These are phyloP conservation scores for Rutilus rutilus DNA, from an alignment of 2,113 vertebrate genomes.

Conservation along the genomic window DNA sequence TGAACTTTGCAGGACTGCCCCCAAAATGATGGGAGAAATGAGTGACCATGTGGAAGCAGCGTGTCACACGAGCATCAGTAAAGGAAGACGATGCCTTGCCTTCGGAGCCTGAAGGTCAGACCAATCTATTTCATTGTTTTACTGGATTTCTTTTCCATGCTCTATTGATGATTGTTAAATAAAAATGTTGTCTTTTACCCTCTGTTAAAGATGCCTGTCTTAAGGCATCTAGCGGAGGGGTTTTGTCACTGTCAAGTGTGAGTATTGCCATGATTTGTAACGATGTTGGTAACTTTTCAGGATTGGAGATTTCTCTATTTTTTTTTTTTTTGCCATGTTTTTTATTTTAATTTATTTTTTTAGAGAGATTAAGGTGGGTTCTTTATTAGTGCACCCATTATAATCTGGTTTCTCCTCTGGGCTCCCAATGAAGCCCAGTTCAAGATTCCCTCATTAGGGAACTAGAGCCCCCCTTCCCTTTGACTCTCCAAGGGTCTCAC, in stretches of 20 bases:
- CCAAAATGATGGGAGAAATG: slow-evolving; percentile 69
- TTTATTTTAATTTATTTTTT: slow-evolving; percentile 60
- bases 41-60: slow-evolving; percentile 72
- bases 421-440: slow-evolving; percentile 66
- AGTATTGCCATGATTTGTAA: slow-evolving; percentile 56
- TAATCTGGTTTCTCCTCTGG: slow-evolving; percentile 70
- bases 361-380: slow-evolving; percentile 77
- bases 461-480: slow-evolving; percentile 62
- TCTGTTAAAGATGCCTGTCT: slow-evolving; percentile 61
- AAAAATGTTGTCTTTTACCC: slow-evolving; percentile 56
- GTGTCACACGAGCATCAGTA: slow-evolving; percentile 83
- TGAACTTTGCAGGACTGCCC: slow-evolving; percentile 95
- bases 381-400: slow-evolving; percentile 67
- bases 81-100: slow-evolving; percentile 92
- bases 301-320: slow-evolving; percentile 44
- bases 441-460: slow-evolving; percentile 63
- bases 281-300: slow-evolving; percentile 46
- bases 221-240: slow-evolving; percentile 59
- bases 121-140: slow-evolving; percentile 92
- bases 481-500: slow-evolving; percentile 66
- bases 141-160: slow-evolving; percentile 86
- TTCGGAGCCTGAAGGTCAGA: slow-evolving; percentile 98
- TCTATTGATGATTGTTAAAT: slow-evolving; percentile 68
- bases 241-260: slow-evolving; percentile 59
- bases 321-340: slow-evolving; percentile 57